Evolutionary conservation across 2,888 invertebrate species (phyloP).

Genomic region (Chesias legatella): DNA sequence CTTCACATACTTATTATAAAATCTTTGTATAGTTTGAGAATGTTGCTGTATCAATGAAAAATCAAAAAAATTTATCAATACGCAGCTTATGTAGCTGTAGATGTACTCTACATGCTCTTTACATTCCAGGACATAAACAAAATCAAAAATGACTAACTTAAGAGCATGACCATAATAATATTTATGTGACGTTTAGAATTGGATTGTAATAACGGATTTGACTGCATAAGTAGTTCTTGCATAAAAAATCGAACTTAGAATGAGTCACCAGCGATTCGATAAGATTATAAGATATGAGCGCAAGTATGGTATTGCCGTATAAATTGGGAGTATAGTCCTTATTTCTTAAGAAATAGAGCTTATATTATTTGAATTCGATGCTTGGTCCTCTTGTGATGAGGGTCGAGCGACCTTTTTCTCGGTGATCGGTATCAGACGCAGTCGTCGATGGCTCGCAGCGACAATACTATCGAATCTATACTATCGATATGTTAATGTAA

Average conservation of each 20-base stretch:
- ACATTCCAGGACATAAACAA: too few relatives aligned
- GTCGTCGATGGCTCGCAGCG: constrained; percentile 62
- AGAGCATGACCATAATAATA: too few relatives aligned
- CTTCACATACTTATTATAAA: too few relatives aligned
- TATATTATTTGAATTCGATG: constrained; percentile 30
- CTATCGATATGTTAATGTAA: constrained; percentile 69
- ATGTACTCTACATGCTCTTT: too few relatives aligned
- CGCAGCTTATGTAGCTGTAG: too few relatives aligned
- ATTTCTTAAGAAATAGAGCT: constrained; percentile 32
- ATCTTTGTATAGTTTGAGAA: too few relatives aligned
- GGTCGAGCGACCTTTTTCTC: constrained; percentile 64
- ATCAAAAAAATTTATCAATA: too few relatives aligned
- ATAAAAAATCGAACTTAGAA: constrained; percentile 56
- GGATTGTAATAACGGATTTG: constrained; percentile 30
- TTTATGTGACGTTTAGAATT: constrained; percentile 23
- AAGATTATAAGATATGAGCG: constrained; percentile 52
- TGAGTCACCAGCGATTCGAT: constrained; percentile 69
- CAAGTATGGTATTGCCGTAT: constrained; percentile 30
- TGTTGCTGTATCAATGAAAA: too few relatives aligned
- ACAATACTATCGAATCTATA: constrained; percentile 61
- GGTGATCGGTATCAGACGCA: constrained; percentile 64
- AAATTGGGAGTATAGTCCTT: constrained; percentile 20
- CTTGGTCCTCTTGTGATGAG: constrained; percentile 41
- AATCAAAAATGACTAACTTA: too few relatives aligned
- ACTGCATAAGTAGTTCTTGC: constrained; percentile 27